These are phyloP conservation scores for Synaphobranchus kaupii DNA, from an alignment of 2,797 vertebrate genomes.

Conservation along the genomic window DNA sequence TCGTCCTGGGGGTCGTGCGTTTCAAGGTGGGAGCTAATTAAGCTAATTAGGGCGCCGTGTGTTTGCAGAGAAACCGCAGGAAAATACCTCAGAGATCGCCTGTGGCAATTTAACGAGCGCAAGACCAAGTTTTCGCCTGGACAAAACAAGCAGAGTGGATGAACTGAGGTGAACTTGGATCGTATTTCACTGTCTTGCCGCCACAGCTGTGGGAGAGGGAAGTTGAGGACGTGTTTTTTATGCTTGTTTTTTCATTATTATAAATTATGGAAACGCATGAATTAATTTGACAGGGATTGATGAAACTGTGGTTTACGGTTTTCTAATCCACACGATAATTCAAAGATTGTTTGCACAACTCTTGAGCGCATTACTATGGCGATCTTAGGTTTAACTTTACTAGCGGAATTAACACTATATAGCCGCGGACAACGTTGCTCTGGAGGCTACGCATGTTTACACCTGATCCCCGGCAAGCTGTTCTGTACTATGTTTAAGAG, in stretches of 20 bases:
- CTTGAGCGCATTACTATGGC: not conserved
- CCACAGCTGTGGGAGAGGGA: not conserved
- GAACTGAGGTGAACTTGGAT: slow-evolving; percentile 1
- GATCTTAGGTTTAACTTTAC: not conserved
- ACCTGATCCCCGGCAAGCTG: not conserved
- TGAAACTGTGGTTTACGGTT: not conserved
- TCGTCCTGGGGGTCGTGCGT: not conserved
- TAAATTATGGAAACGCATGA: not conserved
- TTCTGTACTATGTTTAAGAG: not conserved
- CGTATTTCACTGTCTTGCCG: not conserved
- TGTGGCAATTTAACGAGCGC: not conserved
- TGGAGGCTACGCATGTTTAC: not conserved
- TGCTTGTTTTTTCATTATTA: not conserved
- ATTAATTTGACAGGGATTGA: not conserved
- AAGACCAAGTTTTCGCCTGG: not conserved
- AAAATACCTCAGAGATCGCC: not conserved
- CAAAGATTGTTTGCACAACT: not conserved
- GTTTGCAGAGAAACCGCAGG: not conserved
- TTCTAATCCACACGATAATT: not conserved
- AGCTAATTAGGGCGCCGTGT: not conserved
- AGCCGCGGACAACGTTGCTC: not conserved
- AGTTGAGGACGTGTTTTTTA: not conserved
- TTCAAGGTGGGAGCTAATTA: slow-evolving; percentile 22
- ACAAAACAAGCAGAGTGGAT: not conserved
- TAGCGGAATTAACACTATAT: not conserved